These are phyloP conservation scores for Galeopterus variegatus DNA, from an alignment of 2,113 vertebrate species.

Conservation along the genomic window DNA sequence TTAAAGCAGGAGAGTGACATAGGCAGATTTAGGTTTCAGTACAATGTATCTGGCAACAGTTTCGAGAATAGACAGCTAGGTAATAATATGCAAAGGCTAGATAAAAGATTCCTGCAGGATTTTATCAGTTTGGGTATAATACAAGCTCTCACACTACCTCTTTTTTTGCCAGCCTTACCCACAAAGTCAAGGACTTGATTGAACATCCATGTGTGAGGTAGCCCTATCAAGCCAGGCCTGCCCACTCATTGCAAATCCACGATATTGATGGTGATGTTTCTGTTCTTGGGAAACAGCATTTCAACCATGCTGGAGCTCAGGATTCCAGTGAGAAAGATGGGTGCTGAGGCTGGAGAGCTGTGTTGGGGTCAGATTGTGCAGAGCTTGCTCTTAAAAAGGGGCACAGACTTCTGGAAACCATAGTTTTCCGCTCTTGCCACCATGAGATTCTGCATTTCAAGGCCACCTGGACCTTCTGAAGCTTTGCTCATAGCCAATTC, in stretches of 20 bases:
- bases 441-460: not conserved
- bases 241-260: rapidly evolving
- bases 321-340: rapidly evolving
- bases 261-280: not conserved
- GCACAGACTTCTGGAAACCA: not conserved
- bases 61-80: not conserved
- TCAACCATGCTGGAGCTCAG: not conserved
- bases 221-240: not conserved
- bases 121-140: not conserved
- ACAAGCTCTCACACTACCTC: not conserved
- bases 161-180: not conserved
- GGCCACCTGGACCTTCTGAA: slow-evolving; percentile 40
- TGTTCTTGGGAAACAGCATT: not conserved
- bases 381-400: not conserved
- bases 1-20: not conserved
- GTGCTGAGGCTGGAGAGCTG: not conserved
- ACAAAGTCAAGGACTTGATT: not conserved
- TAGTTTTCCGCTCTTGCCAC: not conserved
- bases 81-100: not conserved
- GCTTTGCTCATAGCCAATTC: slow-evolving; percentile 15
- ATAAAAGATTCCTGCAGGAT: not conserved
- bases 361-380: not conserved
- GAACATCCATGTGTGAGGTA: not conserved
- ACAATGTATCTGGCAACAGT: slow-evolving; percentile 20
- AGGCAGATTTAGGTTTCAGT: not conserved